Percentiles rank a stretch among this genome's conserved stretches.
These are phyloP conservation scores for Thymelicus sylvestris DNA, from an alignment of 2,888 invertebrate species.

Conservation along the genomic window DNA sequence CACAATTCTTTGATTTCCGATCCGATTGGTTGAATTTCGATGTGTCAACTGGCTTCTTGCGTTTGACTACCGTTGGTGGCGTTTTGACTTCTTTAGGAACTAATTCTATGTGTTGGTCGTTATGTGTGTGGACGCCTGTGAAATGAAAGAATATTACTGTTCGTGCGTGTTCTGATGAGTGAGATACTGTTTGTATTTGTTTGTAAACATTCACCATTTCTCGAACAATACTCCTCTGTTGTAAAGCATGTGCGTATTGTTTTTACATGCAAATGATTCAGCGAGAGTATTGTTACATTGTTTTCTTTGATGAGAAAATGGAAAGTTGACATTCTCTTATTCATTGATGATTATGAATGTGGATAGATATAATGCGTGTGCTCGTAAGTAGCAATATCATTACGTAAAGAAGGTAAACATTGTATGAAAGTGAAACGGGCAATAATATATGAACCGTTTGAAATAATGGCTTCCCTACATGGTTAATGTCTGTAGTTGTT, in stretches of 20 bases:
- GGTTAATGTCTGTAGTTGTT: not conserved
- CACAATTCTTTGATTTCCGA: constrained; percentile 92
- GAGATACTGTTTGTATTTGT: constrained; percentile 50
- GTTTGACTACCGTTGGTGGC: constrained; percentile 77
- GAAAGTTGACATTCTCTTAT: constrained; percentile 49
- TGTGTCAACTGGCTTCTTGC: constrained; percentile 82
- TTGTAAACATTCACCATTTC: constrained; percentile 49
- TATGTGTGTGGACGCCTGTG: constrained; percentile 64
- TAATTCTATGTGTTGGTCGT: constrained; percentile 56
- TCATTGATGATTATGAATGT: constrained; percentile 33
- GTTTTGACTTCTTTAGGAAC: constrained; percentile 58
- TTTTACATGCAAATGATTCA: constrained; percentile 56
- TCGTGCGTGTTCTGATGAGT: constrained; percentile 27
- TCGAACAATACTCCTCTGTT: constrained; percentile 49
- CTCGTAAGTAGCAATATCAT: constrained; percentile 43
- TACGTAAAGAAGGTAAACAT: constrained; percentile 23
- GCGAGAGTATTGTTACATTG: constrained; percentile 44
- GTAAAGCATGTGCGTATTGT: constrained; percentile 58
- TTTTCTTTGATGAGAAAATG: constrained; percentile 50
- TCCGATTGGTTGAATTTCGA: constrained; percentile 89
- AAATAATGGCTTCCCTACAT: not conserved
- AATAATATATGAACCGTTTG: not conserved
- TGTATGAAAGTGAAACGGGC: constrained; percentile 23
- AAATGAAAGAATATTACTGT: constrained; percentile 44
- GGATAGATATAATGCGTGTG: constrained; percentile 38